phyloP scores from a whole-genome alignment of 2,888 invertebrate species.

The Nezara viridula region DNA sequence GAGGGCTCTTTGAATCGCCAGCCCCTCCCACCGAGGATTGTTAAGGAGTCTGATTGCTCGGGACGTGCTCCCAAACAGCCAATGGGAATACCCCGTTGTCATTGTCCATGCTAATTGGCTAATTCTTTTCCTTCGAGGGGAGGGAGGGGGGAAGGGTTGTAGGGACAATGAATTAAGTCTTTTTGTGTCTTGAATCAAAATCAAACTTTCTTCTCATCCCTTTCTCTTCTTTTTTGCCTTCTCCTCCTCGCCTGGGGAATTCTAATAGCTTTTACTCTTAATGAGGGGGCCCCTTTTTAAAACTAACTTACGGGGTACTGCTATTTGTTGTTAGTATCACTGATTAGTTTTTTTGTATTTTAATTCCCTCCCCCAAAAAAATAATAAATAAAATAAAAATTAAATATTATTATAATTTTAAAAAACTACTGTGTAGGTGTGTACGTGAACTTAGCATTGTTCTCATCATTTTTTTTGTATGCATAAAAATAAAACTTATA shows the following conservation, averaged over 20 bases:
- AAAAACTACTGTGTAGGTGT: too few relatives aligned
- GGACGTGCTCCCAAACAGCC: conserved; percentile 51
- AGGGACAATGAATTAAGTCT: conserved; percentile 51
- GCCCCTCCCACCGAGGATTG: neutral
- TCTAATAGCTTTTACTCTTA: conserved; percentile 8
- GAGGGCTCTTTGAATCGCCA: conserved; percentile 24
- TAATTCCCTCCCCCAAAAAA: neutral
- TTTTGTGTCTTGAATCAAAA: conserved; percentile 49
- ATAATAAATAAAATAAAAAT: too few relatives aligned
- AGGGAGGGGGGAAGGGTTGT: conserved; percentile 25
- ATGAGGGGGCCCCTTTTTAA: conserved; percentile 2
- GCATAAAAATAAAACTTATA: too few relatives aligned
- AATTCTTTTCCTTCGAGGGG: neutral
- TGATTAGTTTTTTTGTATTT: neutral
- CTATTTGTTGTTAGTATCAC: neutral
- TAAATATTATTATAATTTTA: too few relatives aligned
- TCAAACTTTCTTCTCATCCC: conserved; percentile 44
- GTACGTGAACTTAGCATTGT: too few relatives aligned
- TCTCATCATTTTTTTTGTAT: too few relatives aligned
- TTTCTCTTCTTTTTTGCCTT: conserved; percentile 24
- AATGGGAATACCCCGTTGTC: conserved; percentile 4
- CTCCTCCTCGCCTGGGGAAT: neutral
- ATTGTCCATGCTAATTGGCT: conserved; percentile 48
- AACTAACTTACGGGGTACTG: neutral
- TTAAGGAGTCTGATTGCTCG: conserved; percentile 40